Percentiles rank a stretch among this genome's conserved stretches.
Evolutionary conservation across 2,888 invertebrate genomes (phyloP).

Genomic region (Rapana venosa): DNA sequence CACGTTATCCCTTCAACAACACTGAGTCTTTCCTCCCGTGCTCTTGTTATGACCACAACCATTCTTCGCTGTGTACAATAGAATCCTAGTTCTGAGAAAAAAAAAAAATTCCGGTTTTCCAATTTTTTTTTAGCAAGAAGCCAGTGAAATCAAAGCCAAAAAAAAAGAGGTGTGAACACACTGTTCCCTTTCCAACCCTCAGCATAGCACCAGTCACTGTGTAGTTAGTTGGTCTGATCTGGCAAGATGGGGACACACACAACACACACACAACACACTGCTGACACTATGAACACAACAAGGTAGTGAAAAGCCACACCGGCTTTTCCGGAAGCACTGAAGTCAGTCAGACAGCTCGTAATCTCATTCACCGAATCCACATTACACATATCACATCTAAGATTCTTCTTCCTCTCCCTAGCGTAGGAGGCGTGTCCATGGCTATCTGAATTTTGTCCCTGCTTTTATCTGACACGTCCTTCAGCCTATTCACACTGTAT

Average conservation of each 20-base stretch:
- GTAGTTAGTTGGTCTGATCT: background rate
- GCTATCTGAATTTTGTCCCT: background rate
- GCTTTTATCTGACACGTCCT: background rate
- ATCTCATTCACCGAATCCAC: background rate
- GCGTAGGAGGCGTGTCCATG: background rate
- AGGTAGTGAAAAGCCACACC: background rate
- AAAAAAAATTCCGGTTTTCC: background rate
- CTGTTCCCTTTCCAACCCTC: background rate
- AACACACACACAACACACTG: background rate
- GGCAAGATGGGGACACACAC: background rate
- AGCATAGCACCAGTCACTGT: background rate
- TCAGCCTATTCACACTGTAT: background rate
- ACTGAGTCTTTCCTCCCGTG: no score
- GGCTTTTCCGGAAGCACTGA: constrained; percentile 5
- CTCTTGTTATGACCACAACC: no score
- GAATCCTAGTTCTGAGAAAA: background rate
- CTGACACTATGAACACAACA: background rate
- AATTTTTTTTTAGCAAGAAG: background rate
- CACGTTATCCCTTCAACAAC: no score
- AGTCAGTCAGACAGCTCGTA: background rate
- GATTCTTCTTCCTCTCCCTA: background rate
- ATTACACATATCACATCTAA: background rate
- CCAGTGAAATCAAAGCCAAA: background rate
- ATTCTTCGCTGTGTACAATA: no score
- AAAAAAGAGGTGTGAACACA: background rate